These are phyloP conservation scores for Arnoldichthys spilopterus DNA, from an alignment of 2,797 vertebrate species.

Conservation along the genomic window DNA sequence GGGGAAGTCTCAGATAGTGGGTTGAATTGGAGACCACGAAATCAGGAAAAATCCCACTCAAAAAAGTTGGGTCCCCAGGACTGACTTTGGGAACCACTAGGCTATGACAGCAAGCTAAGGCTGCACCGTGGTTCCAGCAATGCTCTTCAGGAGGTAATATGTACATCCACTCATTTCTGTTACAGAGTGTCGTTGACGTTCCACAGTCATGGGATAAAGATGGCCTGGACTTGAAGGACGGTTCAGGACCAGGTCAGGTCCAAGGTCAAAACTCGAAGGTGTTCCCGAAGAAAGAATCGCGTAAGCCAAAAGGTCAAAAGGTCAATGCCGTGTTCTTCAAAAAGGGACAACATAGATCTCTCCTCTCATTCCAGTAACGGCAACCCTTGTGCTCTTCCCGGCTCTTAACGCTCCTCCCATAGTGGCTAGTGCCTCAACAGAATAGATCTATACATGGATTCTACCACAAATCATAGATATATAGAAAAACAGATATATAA, in stretches of 20 bases:
- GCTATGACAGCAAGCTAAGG: background rate
- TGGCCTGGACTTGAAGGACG: background rate
- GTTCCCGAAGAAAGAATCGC: background rate
- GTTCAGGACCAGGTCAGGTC: background rate
- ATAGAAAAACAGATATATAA: constrained; percentile 45
- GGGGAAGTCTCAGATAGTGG: too few species aligned
- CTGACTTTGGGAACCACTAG: background rate
- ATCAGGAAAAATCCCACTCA: too few species aligned
- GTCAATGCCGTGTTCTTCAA: background rate
- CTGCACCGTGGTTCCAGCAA: background rate
- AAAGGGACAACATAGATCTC: background rate
- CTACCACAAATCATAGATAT: constrained; percentile 43
- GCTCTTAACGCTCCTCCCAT: constrained; percentile 67
- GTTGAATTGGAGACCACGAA: too few species aligned
- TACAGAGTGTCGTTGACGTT: background rate
- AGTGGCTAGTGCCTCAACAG: constrained; percentile 92
- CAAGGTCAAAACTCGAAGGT: background rate
- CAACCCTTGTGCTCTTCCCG: background rate
- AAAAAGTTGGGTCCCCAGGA: background rate
- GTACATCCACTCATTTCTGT: background rate
- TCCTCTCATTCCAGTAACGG: background rate
- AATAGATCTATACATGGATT: constrained; percentile 81
- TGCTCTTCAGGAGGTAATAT: background rate
- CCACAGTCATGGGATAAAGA: background rate
- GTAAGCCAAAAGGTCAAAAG: background rate